Evolutionary conservation across 1,140 invertebrate genomes (phyloP).

Genomic region (Eulimnadia texana): DNA sequence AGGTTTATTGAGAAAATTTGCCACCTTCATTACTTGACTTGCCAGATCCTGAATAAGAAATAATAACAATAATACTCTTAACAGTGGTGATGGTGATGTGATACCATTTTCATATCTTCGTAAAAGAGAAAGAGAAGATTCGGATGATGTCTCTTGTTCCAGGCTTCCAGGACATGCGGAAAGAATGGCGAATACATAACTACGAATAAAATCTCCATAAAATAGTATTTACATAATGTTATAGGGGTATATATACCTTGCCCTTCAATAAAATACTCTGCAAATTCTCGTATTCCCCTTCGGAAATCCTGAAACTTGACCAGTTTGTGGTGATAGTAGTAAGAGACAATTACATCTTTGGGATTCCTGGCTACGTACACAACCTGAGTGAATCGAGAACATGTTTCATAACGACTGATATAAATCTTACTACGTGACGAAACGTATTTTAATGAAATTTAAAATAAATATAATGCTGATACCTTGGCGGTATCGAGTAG

Average conservation of each 20-base stretch:
- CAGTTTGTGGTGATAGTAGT: conserved; percentile 53
- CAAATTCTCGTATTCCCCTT: neutral
- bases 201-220: neutral
- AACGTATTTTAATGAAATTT: neutral
- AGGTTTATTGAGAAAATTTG: neutral
- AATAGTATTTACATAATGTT: neutral
- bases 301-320: neutral
- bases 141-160: conserved; percentile 23
- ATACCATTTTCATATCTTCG: conserved; percentile 23
- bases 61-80: neutral
- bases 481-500: conserved; percentile 21
- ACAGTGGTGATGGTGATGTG: neutral
- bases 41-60: neutral
- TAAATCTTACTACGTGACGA: conserved; percentile 36
- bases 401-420: no score
- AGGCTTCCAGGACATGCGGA: conserved; percentile 21
- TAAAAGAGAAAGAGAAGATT: conserved; percentile 28
- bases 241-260: neutral
- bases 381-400: no score
- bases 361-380: conserved; percentile 84
- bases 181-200: neutral
- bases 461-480: neutral
- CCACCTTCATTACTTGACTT: neutral
- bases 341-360: conserved; percentile 85
- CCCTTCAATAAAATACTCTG: neutral